phyloP scores from a whole-genome alignment of 2,113 vertebrate genomes.

The Amblyopsis rosae region DNA sequence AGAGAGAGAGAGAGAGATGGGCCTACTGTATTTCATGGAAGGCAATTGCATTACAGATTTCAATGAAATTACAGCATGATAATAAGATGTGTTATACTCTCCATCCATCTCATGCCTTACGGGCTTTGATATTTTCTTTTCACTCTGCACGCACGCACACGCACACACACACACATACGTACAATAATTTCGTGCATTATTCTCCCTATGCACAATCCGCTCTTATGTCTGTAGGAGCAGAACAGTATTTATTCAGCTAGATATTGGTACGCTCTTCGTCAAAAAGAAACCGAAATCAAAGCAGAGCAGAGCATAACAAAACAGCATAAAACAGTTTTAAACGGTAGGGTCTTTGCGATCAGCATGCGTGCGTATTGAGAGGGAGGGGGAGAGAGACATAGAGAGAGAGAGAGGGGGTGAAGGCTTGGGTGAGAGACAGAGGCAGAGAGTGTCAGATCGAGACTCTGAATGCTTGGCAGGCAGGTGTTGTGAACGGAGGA shows the following conservation, averaged over 20 bases:
- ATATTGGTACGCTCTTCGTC: constrained; percentile 59
- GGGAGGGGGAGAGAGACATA: neutral
- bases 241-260: constrained; percentile 37
- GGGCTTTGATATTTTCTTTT: neutral
- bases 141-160: neutral
- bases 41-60: constrained; percentile 1
- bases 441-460: neutral
- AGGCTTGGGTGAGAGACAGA: neutral
- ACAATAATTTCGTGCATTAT: neutral
- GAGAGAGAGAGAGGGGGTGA: neutral
- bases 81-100: neutral
- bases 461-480: neutral
- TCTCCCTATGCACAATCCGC: neutral
- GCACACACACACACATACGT: neutral
- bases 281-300: neutral
- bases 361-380: neutral
- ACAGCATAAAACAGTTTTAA: neutral
- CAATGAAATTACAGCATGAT: constrained; percentile 2
- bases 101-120: neutral
- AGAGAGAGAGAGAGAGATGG: neutral
- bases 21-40: neutral
- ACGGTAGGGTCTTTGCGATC: no score
- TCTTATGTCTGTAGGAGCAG: neutral
- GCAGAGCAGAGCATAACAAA: constrained; percentile 19
- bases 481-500: constrained; percentile 59